phyloP scores from a whole-genome alignment of 2,113 vertebrate species.

The Aramus guarauna region DNA sequence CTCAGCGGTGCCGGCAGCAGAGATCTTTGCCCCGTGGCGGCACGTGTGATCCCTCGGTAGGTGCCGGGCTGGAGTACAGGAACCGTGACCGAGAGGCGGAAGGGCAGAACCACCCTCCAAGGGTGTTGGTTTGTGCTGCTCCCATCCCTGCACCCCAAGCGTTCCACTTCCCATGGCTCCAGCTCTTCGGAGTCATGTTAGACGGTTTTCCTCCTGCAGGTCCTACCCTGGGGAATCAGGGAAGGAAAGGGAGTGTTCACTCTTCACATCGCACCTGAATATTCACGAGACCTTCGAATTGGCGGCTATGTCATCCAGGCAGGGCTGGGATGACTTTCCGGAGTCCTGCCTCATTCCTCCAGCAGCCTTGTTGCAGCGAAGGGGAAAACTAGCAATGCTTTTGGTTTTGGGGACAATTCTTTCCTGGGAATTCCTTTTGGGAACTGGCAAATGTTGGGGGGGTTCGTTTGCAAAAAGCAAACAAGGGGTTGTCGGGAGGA shows the following conservation, averaged over 20 bases:
- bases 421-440: not conserved
- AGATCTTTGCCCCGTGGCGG: rapidly evolving
- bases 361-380: not conserved
- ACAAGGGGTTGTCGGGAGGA: not conserved
- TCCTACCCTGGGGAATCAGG: not conserved
- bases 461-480: not conserved
- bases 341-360: not conserved
- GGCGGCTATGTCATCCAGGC: rapidly evolving
- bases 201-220: not conserved
- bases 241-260: not conserved
- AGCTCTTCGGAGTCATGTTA: not conserved
- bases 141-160: not conserved
- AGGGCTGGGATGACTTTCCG: not conserved
- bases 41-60: rapidly evolving
- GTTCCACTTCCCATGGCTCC: not conserved
- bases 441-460: not conserved
- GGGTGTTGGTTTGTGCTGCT: not conserved
- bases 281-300: not conserved
- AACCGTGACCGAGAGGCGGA: not conserved
- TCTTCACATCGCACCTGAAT: not conserved
- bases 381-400: not conserved
- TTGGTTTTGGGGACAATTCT: not conserved
- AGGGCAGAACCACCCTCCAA: not conserved
- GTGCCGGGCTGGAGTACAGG: not conserved
- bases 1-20: not conserved